Base-by-base conservation (phyloP, 2,888 invertebrate species). In the Drosophila lacicola region DNA sequence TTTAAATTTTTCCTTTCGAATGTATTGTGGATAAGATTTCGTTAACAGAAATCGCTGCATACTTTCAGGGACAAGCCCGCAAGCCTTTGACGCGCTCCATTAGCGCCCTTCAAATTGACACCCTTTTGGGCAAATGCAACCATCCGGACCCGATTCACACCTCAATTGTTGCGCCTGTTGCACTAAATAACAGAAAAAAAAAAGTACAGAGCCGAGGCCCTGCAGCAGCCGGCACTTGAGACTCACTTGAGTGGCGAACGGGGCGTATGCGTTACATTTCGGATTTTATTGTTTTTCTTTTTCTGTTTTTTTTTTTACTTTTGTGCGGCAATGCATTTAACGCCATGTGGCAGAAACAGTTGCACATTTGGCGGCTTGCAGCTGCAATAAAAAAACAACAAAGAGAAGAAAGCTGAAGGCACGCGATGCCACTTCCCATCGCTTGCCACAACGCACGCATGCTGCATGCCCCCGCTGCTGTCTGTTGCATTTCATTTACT, bases 401-500 rank as follows among this genome's bases (percentile, higher is more conserved):
- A 34, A 33, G 33, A 14, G 0, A 14, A 13, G 21, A n/a, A 37
- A 10, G 54, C 57, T 46, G n/a, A 6, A 67, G 58, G 73, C 82
- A 82, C 67, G 80, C 84, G 80, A 80, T 67, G 56, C 67, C 72
- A 46, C 39, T 64, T 63, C 36, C 66, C 66, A 58, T 46, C 50
- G 66, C 68, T 11, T n/a, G 25, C 36, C 51, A 60, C n/a, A 25
- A 25, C 25, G 25, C 29, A 29, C 29, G 29, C 29, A 29, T 29
- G 29, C 8, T 29, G 29, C 29, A 44, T 44, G 34, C 19, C n/a
- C 54, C 19, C 8, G 44, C 45, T 44, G 51, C 61, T 80, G 68
- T 80, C 84, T 84, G 85, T 77, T 79, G 82, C 82, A 74, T 78
- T 79, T 71, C 70, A 79, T 81, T 74, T 71, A 82, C 81, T 85